Evolutionary conservation across 2,888 invertebrate species (phyloP), one percentile per base, ranked within the genome.

Genomic region (Siphlonurus alternatus): DNA sequence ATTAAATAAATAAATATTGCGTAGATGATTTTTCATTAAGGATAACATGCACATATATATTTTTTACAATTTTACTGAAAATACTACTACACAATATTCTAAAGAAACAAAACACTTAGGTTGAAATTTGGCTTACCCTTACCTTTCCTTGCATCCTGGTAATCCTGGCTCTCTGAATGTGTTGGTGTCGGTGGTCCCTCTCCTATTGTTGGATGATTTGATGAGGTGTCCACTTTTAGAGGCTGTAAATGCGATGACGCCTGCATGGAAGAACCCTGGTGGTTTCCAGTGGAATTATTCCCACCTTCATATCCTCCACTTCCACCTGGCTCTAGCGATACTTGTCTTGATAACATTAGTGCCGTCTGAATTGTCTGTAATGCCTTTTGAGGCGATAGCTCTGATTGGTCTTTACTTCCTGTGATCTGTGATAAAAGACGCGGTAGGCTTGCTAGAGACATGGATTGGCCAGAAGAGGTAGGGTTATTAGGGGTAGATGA

Each of bases 111-210:
- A n/a, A n/a, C n/a, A n/a, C n/a, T n/a, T n/a, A n/a, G n/a, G n/a
- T n/a, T n/a, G n/a, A n/a, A n/a, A n/a, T n/a, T n/a, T n/a, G n/a
- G n/a, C n/a, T n/a, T n/a, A n/a, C n/a, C 74, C 79, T 79, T 76
- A 86, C 86, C 76, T 77, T 85, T 86, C 71, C 83, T 78, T 70
- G 79, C 81, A 70, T 83, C 80, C 66, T 80, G 75, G 73, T 81
- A 81, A 74, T 83, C 83, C 72, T 71, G 71, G 62, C 69, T 68
- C 67, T 70, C 83, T 69, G 87, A 87, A 76, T 86, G 86, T 69
- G 87, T 87, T n/a, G 87, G 87, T 68, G 87, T 87, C 61, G 87
- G 87, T 70, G 87, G 86, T 62, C 86, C 86, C 69, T 85, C 85
- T 68, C 71, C 74, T 65, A 73, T 73, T 63, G 74, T 70, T 65